These are phyloP conservation scores for Agrochola lota DNA, from an alignment of 2,888 invertebrate genomes.

Conservation along the genomic window DNA sequence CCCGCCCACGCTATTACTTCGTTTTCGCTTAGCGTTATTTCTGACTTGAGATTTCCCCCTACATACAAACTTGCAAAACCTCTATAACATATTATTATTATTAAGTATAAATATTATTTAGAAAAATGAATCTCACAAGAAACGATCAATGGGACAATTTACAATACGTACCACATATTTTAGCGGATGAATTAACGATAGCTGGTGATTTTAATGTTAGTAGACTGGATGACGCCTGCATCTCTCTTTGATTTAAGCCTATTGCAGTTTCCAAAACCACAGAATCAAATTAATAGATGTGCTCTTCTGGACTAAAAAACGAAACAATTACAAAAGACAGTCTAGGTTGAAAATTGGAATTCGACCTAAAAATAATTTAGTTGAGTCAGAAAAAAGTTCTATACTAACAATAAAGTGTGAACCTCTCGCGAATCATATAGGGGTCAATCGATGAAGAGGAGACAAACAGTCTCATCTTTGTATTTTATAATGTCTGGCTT, in stretches of 20 bases:
- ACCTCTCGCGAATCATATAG: too few species aligned
- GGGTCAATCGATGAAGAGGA: conserved; percentile 23
- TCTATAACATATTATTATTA: too few species aligned
- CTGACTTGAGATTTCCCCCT: too few species aligned
- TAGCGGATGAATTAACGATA: too few species aligned
- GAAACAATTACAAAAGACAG: too few species aligned
- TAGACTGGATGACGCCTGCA: not conserved
- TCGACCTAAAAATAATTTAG: too few species aligned
- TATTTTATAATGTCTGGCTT: conserved; percentile 13
- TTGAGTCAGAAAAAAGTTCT: not conserved
- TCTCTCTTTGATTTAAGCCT: not conserved
- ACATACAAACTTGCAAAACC: too few species aligned
- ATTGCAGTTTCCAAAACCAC: not conserved
- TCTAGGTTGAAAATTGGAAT: not conserved
- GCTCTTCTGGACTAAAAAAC: not conserved
- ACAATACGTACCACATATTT: not conserved
- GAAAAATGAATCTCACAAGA: too few species aligned
- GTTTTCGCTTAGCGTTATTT: too few species aligned
- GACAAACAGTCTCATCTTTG: conserved; percentile 17
- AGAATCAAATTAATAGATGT: not conserved
- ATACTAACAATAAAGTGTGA: not conserved
- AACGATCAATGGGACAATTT: not conserved
- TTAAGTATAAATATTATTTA: too few species aligned
- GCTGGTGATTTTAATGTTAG: too few species aligned
- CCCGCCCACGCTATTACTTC: too few species aligned